Base-by-base conservation (phyloP, 1,140 invertebrate species). In the Ctenoplectra terminalis region DNA sequence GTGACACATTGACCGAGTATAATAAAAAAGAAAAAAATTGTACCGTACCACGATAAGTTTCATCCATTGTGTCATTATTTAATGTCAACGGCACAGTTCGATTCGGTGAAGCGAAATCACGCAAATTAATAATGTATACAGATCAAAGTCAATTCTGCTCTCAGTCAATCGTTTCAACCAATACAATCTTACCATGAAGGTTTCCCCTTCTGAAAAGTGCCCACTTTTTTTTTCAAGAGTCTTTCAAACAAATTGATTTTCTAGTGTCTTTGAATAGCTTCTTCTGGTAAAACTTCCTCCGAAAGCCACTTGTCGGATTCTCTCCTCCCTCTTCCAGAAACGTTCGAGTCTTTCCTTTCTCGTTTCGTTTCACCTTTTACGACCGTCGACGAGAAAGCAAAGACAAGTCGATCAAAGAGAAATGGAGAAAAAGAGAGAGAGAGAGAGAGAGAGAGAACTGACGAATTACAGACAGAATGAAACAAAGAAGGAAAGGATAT, bases 281-380 rank as follows among this genome's bases (percentile, higher is more conserved):
- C 54, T 60, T 72, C 72, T 50, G 77, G 56, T 23, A 31, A 74
- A 73, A 56, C 64, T 86, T 82, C 56, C 48, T 78, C 37, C 66
- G 81, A 73, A 83, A 86, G 81, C 85, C 81, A 80, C 84, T 86
- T 86, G 75, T 86, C 84, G 75, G 81, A 87, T 86, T 86, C 84
- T 72, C 71, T 71, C 81, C 66, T 58, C 76, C 58, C 69, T 74
- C 69, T 11, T n/a, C 52, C 20, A 17, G 52, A 58, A 56, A 60
- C 52, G 20, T 48, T 84, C 31, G 9, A 58, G 1, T 23, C 34
- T 46, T 31, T 48, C 26, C 54, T 56, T 54, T 67, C 43, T 37
- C 31, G 17, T 43, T 56, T 13, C 34, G 7, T 31, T 52, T 31
- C 48, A 48, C 46, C 52, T 31, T 15, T 40, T 69, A 37, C 73